Percentiles rank a stretch among this genome's conserved stretches.
These are phyloP conservation scores for Linurgus olivaceus DNA, from an alignment of 2,797 vertebrate species.

Conservation along the genomic window DNA sequence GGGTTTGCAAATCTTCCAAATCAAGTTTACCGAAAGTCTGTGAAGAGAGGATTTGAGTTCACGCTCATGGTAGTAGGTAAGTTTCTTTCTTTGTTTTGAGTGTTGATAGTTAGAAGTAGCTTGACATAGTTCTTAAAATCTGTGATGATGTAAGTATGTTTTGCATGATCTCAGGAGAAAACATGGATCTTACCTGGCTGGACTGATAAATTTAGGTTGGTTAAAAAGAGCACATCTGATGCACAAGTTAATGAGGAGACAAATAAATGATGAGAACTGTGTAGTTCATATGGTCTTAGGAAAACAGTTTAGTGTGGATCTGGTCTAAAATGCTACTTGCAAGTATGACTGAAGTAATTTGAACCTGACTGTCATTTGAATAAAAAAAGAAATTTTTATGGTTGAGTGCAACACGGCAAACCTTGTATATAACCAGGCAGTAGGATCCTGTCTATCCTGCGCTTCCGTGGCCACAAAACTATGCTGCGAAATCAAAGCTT, in stretches of 20 bases:
- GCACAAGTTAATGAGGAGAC: neutral
- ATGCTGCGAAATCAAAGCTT: neutral
- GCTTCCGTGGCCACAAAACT: neutral
- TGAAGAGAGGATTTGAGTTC: slow-evolving; percentile 99
- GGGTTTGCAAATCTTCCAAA: slow-evolving; percentile 99
- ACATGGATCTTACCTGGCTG: neutral
- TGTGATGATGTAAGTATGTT: neutral
- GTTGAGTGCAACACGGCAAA: neutral
- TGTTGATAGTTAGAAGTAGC: neutral
- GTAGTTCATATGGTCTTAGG: neutral
- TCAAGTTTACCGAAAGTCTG: slow-evolving; percentile 98
- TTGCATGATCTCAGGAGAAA: neutral
- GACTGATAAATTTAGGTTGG: neutral
- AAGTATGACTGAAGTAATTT: neutral
- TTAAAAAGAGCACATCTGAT: neutral
- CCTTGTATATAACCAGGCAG: neutral
- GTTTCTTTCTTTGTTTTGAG: slow-evolving; percentile 39
- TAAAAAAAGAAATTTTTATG: neutral
- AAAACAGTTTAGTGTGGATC: neutral
- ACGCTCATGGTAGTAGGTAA: slow-evolving; percentile 99
- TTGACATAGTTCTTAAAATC: neutral
- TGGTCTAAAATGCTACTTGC: neutral
- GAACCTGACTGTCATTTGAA: neutral
- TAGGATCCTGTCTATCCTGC: neutral
- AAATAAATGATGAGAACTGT: neutral